Percentiles rank a stretch among this genome's conserved stretches.
These are phyloP conservation scores for Herminia tarsipennalis DNA, from an alignment of 2,888 invertebrate species.

Conservation along the genomic window DNA sequence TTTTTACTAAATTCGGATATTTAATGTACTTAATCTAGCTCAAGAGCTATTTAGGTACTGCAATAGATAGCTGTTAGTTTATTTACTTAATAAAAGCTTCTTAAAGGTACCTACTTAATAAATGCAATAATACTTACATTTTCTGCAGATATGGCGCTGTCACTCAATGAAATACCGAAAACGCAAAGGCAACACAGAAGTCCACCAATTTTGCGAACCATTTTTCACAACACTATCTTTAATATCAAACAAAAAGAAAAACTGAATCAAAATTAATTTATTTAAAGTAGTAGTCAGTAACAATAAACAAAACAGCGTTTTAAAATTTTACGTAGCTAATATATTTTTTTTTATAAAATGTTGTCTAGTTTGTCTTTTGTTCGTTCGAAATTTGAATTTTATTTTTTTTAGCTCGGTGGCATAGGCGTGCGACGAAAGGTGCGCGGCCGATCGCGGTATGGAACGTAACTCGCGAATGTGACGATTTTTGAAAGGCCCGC, in stretches of 20 bases:
- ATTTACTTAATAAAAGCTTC: too few relatives aligned
- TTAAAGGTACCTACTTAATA: too few relatives aligned
- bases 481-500: slow-evolving; percentile 84
- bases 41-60: too few relatives aligned
- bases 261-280: background rate
- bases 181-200: slow-evolving; percentile 76
- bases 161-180: slow-evolving; percentile 74
- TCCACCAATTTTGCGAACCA: slow-evolving; percentile 78
- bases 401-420: slow-evolving; percentile 31
- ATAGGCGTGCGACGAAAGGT: slow-evolving; percentile 72
- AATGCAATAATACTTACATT: slow-evolving; percentile 60
- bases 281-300: background rate
- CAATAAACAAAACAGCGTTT: too few relatives aligned
- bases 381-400: slow-evolving; percentile 32
- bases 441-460: slow-evolving; percentile 70
- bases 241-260: slow-evolving; percentile 3
- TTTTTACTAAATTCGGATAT: too few relatives aligned
- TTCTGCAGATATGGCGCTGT: slow-evolving; percentile 78
- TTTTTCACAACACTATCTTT: slow-evolving; percentile 50
- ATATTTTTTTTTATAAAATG: slow-evolving; percentile 8
- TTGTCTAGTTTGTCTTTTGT: slow-evolving; percentile 11
- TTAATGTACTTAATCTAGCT: too few relatives aligned
- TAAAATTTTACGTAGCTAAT: background rate
- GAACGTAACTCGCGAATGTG: slow-evolving; percentile 67
- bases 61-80: too few relatives aligned